These are phyloP conservation scores for Tanaodytes sp. DNA, from an alignment of 2,888 invertebrate genomes.

Conservation along the genomic window DNA sequence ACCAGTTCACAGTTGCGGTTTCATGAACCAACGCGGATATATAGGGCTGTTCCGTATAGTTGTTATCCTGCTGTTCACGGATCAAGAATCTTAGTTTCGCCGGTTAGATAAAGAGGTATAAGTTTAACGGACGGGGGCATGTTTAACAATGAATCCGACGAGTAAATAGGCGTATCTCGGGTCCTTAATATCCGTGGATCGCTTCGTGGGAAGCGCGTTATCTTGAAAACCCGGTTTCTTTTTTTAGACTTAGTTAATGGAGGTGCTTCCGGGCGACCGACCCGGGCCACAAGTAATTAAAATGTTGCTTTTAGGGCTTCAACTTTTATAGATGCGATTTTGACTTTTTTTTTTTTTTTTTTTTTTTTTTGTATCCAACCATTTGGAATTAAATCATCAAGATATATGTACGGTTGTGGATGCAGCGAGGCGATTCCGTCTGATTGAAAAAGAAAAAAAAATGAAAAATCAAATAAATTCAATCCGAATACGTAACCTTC, in stretches of 20 bases:
- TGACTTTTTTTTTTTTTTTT: too few relatives aligned
- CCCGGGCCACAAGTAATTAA: conserved; percentile 19
- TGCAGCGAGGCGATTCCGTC: too few relatives aligned
- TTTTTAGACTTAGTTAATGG: conserved; percentile 9
- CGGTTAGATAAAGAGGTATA: conserved; percentile 48
- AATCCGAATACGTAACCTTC: too few relatives aligned
- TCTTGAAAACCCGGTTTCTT: not conserved
- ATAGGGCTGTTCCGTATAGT: conserved; percentile 22
- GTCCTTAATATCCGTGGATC: conserved; percentile 13
- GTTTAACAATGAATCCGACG: conserved; percentile 25
- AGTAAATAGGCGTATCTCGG: conserved; percentile 30
- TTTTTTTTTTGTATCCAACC: too few relatives aligned
- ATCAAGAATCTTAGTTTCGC: conserved; percentile 54
- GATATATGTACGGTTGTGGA: too few relatives aligned
- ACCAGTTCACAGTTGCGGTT: conserved; percentile 52
- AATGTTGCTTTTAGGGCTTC: conserved; percentile 16
- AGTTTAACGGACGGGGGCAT: conserved; percentile 33
- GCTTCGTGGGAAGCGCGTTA: conserved; percentile 8
- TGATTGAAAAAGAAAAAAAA: too few relatives aligned
- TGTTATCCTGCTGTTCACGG: conserved; percentile 55
- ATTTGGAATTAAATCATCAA: too few relatives aligned
- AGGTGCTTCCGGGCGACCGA: conserved; percentile 3
- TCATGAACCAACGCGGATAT: conserved; percentile 48
- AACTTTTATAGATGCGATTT: conserved; percentile 1
- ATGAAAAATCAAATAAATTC: too few relatives aligned